These are phyloP conservation scores for Epizoanthus scotinus DNA, from an alignment of 92 coral and sea anemone genomes.

Conservation along the genomic window DNA sequence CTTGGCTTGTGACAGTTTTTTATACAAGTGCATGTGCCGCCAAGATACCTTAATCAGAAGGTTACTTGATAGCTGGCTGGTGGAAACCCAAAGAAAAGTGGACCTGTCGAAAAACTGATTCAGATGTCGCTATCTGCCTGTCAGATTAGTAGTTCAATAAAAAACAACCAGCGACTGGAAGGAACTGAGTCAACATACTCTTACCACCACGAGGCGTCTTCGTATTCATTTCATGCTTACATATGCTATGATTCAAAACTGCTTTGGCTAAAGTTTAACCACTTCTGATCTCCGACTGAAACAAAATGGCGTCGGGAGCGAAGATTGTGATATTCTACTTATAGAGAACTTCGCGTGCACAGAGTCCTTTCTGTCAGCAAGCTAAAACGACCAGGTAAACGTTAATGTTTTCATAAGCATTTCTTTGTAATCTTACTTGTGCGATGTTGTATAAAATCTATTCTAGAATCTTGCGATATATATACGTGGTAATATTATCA, in stretches of 20 bases:
- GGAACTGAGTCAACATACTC: conserved; percentile 87
- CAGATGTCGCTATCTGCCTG: conserved; percentile 30
- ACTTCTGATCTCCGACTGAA: conserved; percentile 13
- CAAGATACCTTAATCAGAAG: conserved; percentile 26
- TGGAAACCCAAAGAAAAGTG: conserved; percentile 10
- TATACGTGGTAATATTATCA: too few relatives aligned
- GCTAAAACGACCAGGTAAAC: background rate
- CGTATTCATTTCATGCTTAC: background rate
- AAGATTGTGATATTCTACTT: background rate
- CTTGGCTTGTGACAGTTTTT: conserved; percentile 21
- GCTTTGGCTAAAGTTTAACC: background rate
- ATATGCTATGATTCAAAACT: background rate
- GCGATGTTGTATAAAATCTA: too few relatives aligned
- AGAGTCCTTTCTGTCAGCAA: conserved; percentile 4
- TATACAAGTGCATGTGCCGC: background rate
- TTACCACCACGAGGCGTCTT: conserved; percentile 58
- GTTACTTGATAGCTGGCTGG: conserved; percentile 31
- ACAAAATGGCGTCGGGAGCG: conserved; percentile 42
- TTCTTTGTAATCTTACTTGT: background rate
- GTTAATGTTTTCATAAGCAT: background rate
- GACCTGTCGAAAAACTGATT: conserved; percentile 34
- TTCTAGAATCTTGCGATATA: too few relatives aligned
- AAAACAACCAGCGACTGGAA: conserved; percentile 36
- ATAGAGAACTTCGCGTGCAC: conserved; percentile 23
- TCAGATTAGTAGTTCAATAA: conserved; percentile 35